phyloP scores from a whole-genome alignment of 1,140 invertebrate genomes.

The Trachymyrmex cornetzi region DNA sequence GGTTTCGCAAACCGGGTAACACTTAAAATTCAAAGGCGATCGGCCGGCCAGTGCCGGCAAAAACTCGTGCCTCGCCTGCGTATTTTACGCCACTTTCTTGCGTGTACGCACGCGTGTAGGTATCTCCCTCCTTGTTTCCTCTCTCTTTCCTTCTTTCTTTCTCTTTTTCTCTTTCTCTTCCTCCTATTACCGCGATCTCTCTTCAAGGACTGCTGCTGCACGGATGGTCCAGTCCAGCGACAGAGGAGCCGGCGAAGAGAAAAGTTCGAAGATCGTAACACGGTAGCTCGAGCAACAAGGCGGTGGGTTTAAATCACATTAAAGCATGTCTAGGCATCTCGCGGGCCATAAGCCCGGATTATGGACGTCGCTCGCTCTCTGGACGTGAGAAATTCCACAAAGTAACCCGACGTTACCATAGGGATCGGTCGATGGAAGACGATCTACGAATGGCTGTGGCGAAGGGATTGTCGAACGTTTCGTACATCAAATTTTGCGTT shows the following conservation, averaged over 20 bases:
- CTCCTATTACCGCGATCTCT: constrained; percentile 38
- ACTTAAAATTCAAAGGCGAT: constrained; percentile 73
- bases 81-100: constrained; percentile 77
- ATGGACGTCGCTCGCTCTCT: constrained; percentile 65
- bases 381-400: constrained; percentile 64
- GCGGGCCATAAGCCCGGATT: constrained; percentile 70
- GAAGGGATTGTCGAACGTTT: neutral
- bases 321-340: constrained; percentile 72
- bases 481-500: neutral
- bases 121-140: constrained; percentile 37
- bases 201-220: constrained; percentile 67
- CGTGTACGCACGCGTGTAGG: constrained; percentile 72
- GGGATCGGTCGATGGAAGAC: neutral
- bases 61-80: constrained; percentile 73
- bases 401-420: constrained; percentile 62
- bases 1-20: neutral
- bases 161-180: constrained; percentile 5
- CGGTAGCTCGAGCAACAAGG: constrained; percentile 71
- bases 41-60: constrained; percentile 52
- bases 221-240: constrained; percentile 46
- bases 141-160: constrained; percentile 6
- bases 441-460: neutral
- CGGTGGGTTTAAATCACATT: constrained; percentile 78
- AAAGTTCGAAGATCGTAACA: constrained; percentile 68
- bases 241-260: constrained; percentile 31